Evolutionary conservation across 2,113 vertebrate species (phyloP).

Genomic region (Elaphurus davidianus): DNA sequence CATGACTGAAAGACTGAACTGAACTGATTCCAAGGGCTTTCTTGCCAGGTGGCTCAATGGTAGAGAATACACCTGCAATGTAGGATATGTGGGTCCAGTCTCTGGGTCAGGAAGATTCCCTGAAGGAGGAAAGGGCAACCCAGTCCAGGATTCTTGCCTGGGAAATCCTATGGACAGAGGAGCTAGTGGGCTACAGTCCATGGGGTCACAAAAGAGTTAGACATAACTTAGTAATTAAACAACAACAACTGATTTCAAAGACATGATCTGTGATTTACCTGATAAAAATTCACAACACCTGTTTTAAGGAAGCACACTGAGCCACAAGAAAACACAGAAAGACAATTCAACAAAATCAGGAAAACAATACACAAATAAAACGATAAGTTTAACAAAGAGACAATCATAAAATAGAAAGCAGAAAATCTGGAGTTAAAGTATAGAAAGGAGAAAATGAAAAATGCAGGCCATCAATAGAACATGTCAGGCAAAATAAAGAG

Average conservation of each 20-base stretch:
- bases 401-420: not conserved
- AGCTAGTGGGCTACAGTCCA: not conserved
- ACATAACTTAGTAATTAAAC: not conserved
- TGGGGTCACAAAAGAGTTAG: not conserved
- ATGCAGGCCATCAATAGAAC: not conserved
- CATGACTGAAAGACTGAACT: rapidly evolving
- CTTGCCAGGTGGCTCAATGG: not conserved
- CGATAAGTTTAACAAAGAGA: not conserved
- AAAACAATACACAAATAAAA: not conserved
- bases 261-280: not conserved
- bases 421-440: not conserved
- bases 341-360: not conserved
- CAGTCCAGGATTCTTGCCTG: not conserved
- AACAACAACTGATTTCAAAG: not conserved
- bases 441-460: not conserved
- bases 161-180: not conserved
- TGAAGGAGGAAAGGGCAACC: not conserved
- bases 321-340: not conserved
- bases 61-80: not conserved
- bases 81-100: not conserved
- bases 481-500: not conserved
- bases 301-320: not conserved
- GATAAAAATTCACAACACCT: not conserved
- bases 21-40: not conserved
- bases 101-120: not conserved